phyloP scores from a whole-genome alignment of 2,797 vertebrate species.

The Diceros bicornis region DNA sequence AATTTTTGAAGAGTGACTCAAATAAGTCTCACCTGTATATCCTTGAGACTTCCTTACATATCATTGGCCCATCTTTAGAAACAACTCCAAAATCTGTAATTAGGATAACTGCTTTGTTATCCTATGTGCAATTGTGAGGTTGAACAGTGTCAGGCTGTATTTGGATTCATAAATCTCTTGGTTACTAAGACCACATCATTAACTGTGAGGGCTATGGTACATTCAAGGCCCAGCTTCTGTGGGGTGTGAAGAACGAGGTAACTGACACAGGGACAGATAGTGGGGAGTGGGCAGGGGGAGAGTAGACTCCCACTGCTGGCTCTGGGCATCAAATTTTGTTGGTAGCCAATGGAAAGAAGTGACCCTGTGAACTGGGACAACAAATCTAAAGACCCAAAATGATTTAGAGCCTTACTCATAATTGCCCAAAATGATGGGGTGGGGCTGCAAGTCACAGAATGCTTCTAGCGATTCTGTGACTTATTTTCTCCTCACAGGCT shows the following conservation, averaged over 20 bases:
- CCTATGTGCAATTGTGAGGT: neutral
- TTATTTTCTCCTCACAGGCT: neutral
- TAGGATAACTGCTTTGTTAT: neutral
- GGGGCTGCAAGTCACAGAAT: neutral
- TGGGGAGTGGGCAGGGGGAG: accelerated
- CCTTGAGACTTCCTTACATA: neutral
- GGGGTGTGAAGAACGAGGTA: neutral
- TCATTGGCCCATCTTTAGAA: neutral
- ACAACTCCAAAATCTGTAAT: neutral
- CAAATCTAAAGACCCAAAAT: neutral
- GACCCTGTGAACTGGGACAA: neutral
- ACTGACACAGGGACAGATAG: accelerated
- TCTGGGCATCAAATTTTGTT: neutral
- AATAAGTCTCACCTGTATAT: neutral
- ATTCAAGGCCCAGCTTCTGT: neutral
- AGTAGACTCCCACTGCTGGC: neutral
- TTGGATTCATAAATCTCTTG: neutral
- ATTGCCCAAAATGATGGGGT: too few relatives aligned
- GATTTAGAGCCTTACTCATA: neutral
- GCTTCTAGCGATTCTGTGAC: neutral
- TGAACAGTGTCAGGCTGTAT: neutral
- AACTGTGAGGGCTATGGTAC: neutral
- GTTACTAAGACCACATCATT: neutral
- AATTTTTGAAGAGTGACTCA: neutral
- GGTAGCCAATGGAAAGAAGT: neutral